Evolutionary conservation across 2,888 invertebrate species (phyloP).

Genomic region (Phasia obesa): DNA sequence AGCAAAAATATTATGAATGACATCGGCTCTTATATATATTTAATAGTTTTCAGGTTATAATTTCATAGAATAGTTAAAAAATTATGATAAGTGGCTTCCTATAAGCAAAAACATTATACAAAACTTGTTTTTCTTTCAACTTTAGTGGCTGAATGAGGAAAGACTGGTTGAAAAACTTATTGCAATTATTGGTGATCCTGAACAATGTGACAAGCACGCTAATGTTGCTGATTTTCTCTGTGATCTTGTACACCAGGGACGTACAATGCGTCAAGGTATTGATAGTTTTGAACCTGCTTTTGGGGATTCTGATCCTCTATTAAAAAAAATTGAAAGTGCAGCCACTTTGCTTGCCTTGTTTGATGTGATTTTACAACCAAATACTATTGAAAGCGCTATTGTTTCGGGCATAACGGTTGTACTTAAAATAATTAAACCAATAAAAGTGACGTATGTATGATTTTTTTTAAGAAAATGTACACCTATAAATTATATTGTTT

Average conservation of each 20-base stretch:
- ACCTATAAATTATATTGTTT: background rate
- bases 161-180: conserved; percentile 92
- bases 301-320: conserved; percentile 85
- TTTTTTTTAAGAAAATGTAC: background rate
- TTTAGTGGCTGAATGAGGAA: conserved; percentile 95
- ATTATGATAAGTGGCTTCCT: no score
- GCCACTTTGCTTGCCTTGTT: conserved; percentile 88
- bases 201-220: conserved; percentile 89
- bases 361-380: conserved; percentile 88
- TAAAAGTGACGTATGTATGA: conserved; percentile 78
- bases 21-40: no score
- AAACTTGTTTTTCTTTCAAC: background rate
- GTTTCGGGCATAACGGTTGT: conserved; percentile 91
- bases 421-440: conserved; percentile 86
- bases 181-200: conserved; percentile 85
- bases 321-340: conserved; percentile 87
- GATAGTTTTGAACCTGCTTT: conserved; percentile 81
- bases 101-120: no score
- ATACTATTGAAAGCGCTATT: conserved; percentile 87
- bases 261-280: conserved; percentile 84
- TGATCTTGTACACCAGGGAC: conserved; percentile 89
- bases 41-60: no score
- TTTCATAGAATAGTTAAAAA: no score
- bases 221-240: conserved; percentile 94
- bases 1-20: no score